Evolutionary conservation across 2,113 vertebrate species (phyloP).

Genomic region (Dromas ardeola): DNA sequence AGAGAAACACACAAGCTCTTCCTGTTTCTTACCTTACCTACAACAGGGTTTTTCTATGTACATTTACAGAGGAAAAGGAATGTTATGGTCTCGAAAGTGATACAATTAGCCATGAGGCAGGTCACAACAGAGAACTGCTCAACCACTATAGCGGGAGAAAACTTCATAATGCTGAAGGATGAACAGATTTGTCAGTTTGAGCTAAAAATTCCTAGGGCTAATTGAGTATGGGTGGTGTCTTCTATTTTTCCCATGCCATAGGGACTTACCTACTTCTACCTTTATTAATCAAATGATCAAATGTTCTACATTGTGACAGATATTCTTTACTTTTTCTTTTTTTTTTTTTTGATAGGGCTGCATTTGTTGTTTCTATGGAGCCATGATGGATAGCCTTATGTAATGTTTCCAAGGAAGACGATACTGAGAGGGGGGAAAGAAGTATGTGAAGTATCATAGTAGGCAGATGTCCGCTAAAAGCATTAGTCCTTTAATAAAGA

Average conservation of each 20-base stretch:
- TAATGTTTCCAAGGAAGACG: neutral
- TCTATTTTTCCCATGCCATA: neutral
- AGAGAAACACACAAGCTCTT: neutral
- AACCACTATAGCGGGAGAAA: neutral
- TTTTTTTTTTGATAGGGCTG: neutral
- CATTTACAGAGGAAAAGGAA: neutral
- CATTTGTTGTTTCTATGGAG: neutral
- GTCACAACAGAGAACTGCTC: neutral
- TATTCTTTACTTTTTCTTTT: neutral
- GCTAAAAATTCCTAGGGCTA: neutral
- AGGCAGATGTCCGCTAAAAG: neutral
- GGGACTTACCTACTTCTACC: neutral
- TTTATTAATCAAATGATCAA: neutral
- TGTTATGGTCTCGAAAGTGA: neutral
- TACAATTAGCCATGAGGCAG: neutral
- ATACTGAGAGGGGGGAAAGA: neutral
- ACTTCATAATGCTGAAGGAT: neutral
- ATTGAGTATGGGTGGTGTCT: neutral
- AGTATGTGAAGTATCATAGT: neutral
- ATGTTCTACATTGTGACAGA: neutral
- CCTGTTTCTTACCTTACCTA: neutral
- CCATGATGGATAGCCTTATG: neutral
- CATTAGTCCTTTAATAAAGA: neutral
- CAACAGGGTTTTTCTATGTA: rapidly evolving
- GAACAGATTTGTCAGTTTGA: neutral